These are phyloP conservation scores for Urocynchramus pylzowi DNA, from an alignment of 2,113 vertebrate genomes.

Conservation along the genomic window DNA sequence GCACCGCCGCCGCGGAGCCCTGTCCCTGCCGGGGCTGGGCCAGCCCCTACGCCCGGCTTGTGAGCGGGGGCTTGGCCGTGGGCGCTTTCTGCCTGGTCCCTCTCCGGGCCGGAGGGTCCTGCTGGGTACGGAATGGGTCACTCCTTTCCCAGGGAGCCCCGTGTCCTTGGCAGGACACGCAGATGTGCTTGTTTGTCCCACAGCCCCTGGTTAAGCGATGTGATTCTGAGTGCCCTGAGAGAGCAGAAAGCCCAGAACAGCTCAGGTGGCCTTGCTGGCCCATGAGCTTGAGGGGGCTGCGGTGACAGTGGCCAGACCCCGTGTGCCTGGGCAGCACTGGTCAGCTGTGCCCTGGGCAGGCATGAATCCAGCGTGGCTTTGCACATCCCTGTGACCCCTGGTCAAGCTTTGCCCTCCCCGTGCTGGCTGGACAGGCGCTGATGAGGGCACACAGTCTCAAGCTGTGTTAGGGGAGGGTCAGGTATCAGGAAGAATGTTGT, in stretches of 20 bases:
- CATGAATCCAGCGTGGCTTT: fast-evolving
- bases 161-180: background rate
- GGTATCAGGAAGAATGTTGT: background rate
- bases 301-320: background rate
- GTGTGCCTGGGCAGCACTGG: background rate
- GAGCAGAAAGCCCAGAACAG: background rate
- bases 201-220: fast-evolving
- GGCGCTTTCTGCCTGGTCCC: no score
- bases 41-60: background rate
- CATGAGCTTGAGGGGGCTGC: background rate
- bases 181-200: no score
- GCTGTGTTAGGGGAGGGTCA: background rate
- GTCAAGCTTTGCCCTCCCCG: no score
- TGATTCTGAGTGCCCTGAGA: background rate
- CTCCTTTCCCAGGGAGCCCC: background rate
- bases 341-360: background rate
- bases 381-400: fast-evolving
- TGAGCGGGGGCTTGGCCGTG: background rate
- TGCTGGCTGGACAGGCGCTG: background rate
- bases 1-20: background rate
- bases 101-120: background rate
- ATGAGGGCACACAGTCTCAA: no score
- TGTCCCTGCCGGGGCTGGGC: background rate
- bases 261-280: background rate
- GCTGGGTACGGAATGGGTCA: background rate